A percentile compares a stretch with the other conserved stretches of the same genome.
These are phyloP conservation scores for Morone chrysops DNA, from an alignment of 2,113 vertebrate genomes.

Conservation along the genomic window DNA sequence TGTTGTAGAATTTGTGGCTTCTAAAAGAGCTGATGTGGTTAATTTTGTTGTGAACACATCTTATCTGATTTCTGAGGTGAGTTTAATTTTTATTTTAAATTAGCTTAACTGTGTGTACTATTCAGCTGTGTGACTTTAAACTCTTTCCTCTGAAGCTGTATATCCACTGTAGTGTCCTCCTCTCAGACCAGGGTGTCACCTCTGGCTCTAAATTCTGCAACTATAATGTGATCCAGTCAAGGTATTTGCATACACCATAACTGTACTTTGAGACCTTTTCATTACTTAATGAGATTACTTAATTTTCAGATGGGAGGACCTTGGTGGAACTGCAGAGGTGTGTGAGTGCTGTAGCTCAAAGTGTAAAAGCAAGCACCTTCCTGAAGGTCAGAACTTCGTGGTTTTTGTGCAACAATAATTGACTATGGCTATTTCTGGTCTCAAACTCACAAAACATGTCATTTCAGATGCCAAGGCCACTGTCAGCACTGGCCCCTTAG, in stretches of 20 bases:
- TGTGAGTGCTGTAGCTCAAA: conserved; percentile 76
- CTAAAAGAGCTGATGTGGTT: conserved; percentile 34
- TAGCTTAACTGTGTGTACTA: rapidly evolving
- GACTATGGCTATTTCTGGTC: too few species aligned
- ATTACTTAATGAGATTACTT: not conserved
- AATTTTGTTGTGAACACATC: conserved; percentile 72
- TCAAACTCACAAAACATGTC: not conserved
- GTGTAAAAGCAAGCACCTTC: conserved; percentile 61
- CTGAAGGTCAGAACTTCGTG: conserved; percentile 48
- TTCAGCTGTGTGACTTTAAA: not conserved
- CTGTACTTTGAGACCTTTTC: not conserved
- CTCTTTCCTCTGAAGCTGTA: conserved; percentile 55
- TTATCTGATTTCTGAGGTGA: conserved; percentile 65
- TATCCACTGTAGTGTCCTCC: conserved; percentile 72
- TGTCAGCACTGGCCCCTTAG: conserved; percentile 61
- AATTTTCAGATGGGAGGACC: conserved; percentile 74
- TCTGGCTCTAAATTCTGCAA: conserved; percentile 76
- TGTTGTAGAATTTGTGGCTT: conserved; percentile 56
- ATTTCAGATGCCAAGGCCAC: conserved; percentile 57
- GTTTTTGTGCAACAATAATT: not conserved
- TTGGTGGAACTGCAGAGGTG: conserved; percentile 56
- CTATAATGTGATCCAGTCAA: conserved; percentile 69
- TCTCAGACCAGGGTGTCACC: conserved; percentile 57
- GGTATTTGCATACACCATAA: conserved; percentile 26
- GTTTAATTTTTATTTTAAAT: rapidly evolving